Evolutionary conservation across 2,888 invertebrate species (phyloP), one percentile per base, ranked within the genome.

Genomic region (Tipula helvola): DNA sequence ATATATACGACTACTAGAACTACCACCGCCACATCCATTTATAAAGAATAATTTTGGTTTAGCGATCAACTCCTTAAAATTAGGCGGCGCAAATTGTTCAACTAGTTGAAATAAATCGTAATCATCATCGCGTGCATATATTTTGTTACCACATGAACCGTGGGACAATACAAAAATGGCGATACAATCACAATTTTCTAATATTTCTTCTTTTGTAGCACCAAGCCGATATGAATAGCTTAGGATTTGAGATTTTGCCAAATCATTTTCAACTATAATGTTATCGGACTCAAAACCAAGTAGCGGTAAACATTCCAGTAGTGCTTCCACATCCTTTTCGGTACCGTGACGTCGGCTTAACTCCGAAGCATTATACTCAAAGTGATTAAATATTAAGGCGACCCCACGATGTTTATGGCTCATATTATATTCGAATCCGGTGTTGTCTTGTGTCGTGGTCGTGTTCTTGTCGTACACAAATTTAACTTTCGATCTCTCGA

Each of bases 21-120:
- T 36, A 7, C 7, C 16, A 36, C 84, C 84, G 16, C 84, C 39
- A n/a, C 84, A 84, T 39, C 3, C 39, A 39, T 39, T 39, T 41
- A 85, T 41, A 41, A 85, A 41, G 36, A 85, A 85, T 16, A 85
- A 42, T 41, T 85, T 85, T 42, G 85, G 85, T 85, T 85, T 85
- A 2, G 1, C 85, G 3, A 42, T 42, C 41, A 85, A 16, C 7
- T n/a, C 41, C 5, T 39, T 39, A n/a, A 16, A 16, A 41, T 16
- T 41, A 16, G 16, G 41, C 4, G 85, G 18, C 18, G 85, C 42
- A 12, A 8, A 85, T 8, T 7, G 16, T 16, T 18, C 41, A 3
- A 85, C 12, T 5, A 41, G 18, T 1, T 42, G 0, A 85, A 42
- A 85, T 8, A 85, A 18, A 85, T 85, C 85, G 18, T 85, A 85